Evolutionary conservation across 1,140 invertebrate species (phyloP), one percentile per base, ranked within the genome.

Genomic region (Ceratina australensis): DNA sequence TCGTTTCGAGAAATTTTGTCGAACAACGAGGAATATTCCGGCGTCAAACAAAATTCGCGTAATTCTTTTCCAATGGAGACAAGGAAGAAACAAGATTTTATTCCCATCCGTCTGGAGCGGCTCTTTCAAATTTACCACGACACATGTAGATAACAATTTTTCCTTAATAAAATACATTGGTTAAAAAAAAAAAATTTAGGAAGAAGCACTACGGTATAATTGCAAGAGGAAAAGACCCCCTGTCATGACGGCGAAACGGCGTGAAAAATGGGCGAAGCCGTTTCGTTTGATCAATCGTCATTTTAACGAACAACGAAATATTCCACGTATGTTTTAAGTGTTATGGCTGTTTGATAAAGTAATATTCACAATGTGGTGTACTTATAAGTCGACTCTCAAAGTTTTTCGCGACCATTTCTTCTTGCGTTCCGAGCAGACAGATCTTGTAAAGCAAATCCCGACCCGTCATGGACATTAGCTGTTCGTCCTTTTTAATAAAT

Each of bases 401-500:
- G 24, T 60, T 84, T 84, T 56, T 75, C 56, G 75, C 57, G 79
- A 85, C 74, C 72, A 81, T 78, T 81, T 74, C 66, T 84, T 79
- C 69, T 75, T 50, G 71, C 61, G 75, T 74, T 10, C 18, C 78
- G 72, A 26, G 63, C 63, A 68, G 67, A 71, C 78, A 67, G 54
- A 65, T 71, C 83, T 80, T 81, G 83, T 85, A 85, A 85, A 84
- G 77, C 71, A 61, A 79, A 15, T 61, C 64, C 69, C 79, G 54
- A 68, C 78, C 73, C 78, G 66, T 84, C 78, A 72, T 87, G 78
- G 86, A 86, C 87, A 86, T 64, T 89, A 89, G 88, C 81, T 89
- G 87, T 89, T 89, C 86, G 87, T 88, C 87, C 87, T 89, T 89
- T 89, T 88, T 89, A 89, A 89, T 81, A 89, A 89, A 89, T 89